Evolutionary conservation across 2,113 vertebrate species (phyloP), one percentile per base, ranked within the genome.

Genomic region (Corvus hawaiiensis): DNA sequence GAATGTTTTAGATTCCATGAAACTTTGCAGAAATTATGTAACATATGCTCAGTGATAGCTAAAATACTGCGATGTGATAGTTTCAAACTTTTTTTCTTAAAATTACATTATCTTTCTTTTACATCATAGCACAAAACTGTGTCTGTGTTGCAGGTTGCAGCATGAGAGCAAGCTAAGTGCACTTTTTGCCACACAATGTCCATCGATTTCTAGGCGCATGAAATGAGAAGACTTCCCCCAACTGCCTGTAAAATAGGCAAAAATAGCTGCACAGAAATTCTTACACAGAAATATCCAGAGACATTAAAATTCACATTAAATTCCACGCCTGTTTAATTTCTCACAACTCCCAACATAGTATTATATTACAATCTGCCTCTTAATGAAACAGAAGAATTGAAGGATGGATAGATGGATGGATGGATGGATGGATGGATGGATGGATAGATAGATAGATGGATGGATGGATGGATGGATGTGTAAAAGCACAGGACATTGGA

Each of bases 1-100:
- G 18, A 64, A 28, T 96, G 91, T 91, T 75, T 94, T 94, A 49
- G 35, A 66, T 97, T 89, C 85, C 67, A 83, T 89, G 77, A 95
- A 91, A 96, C 56, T 91, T 90, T 92, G 44, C 62, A 89, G 74
- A 96, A 90, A 89, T 96, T 22, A 76, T 59, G 6, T 89, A 85
- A 62, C n/a, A 35, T 69, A 16, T 10, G 49, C 33, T 79, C 75
- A 52, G 22, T 56, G 24, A 62, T 41, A 87, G 43, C 24, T 90
- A 74, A 74, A 92, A 80, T 55, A 77, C 15, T 44, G 9, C 15
- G 62, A 7, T 66, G 30, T 46, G 46, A 48, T 51, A 22, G 10
- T 59, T 90, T 63, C 23, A 72, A 27, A 11, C 5, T 27, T 88
- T 86, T 66, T 54, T 43, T 73, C 33, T 89, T 84, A 48, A 76